phyloP scores from a whole-genome alignment of 2,888 invertebrate genomes.

The Drosophila robusta region DNA sequence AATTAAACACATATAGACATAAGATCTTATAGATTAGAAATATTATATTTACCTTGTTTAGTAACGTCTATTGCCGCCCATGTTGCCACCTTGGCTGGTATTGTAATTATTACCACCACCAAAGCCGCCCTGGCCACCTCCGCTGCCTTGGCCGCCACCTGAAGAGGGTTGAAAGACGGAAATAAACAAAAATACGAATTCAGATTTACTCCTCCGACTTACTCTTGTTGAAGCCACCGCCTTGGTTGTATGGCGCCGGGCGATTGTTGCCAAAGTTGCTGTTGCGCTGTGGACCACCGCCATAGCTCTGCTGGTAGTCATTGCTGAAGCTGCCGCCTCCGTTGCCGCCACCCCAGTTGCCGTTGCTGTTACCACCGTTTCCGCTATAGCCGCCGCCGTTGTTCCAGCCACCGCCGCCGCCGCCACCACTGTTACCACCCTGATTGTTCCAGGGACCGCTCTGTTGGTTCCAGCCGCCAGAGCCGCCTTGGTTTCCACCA shows the following conservation, averaged over 20 bases:
- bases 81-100: constrained; percentile 77
- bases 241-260: constrained; percentile 81
- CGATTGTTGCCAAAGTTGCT: constrained; percentile 82
- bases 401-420: constrained; percentile 76
- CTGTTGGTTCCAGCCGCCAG: constrained; percentile 84
- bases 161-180: background rate
- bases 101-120: constrained; percentile 80
- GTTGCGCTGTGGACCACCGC: constrained; percentile 93
- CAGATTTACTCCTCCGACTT: background rate
- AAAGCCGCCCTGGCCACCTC: constrained; percentile 65
- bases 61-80: constrained; percentile 83
- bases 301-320: constrained; percentile 93
- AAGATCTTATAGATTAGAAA: background rate
- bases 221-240: constrained; percentile 80
- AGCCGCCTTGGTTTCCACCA: constrained; percentile 83
- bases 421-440: constrained; percentile 70
- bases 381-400: constrained; percentile 85
- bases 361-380: constrained; percentile 86
- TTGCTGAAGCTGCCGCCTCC: constrained; percentile 83
- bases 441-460: constrained; percentile 83
- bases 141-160: constrained; percentile 73
- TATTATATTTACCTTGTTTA: constrained; percentile 74
- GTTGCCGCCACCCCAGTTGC: constrained; percentile 86
- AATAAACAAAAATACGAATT: background rate
- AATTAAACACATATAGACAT: constrained; percentile 19